Evolutionary conservation across 1,140 invertebrate species (phyloP).

Genomic region (Bombus vancouverensis): DNA sequence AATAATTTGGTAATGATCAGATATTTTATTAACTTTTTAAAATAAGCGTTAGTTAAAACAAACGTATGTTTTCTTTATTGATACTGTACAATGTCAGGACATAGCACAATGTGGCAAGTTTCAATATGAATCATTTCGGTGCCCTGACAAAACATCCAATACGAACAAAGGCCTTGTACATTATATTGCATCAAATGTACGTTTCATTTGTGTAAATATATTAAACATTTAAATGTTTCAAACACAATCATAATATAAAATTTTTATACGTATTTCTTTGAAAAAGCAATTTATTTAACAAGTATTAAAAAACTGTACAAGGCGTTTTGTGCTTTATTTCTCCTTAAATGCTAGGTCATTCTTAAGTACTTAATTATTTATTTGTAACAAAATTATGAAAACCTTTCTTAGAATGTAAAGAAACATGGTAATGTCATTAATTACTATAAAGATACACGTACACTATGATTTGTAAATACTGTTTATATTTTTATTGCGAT

Average conservation of each 20-base stretch:
- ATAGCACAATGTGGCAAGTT: constrained; percentile 67
- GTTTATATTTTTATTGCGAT: not conserved
- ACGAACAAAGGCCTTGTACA: constrained; percentile 53
- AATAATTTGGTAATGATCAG: constrained; percentile 30
- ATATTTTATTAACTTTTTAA: constrained; percentile 21
- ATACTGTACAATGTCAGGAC: constrained; percentile 73
- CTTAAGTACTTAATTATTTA: constrained; percentile 71
- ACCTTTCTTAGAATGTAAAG: constrained; percentile 53
- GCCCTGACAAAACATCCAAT: constrained; percentile 44
- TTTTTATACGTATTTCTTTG: not conserved
- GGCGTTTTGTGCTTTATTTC: constrained; percentile 53
- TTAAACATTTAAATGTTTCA: constrained; percentile 12
- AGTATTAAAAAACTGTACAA: constrained; percentile 58
- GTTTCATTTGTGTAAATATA: not conserved
- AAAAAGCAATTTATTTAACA: constrained; percentile 49
- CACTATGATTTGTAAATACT: constrained; percentile 16
- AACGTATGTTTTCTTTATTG: constrained; percentile 65
- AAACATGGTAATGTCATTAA: constrained; percentile 45
- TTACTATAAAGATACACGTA: constrained; percentile 15
- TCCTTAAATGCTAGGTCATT: constrained; percentile 52
- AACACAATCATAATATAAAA: constrained; percentile 12
- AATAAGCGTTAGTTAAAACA: constrained; percentile 53
- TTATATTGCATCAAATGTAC: not conserved
- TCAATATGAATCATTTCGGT: constrained; percentile 69
- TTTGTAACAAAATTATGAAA: constrained; percentile 45